These are phyloP conservation scores for Watsonalla cultraria DNA, from an alignment of 2,888 invertebrate genomes.

Conservation along the genomic window DNA sequence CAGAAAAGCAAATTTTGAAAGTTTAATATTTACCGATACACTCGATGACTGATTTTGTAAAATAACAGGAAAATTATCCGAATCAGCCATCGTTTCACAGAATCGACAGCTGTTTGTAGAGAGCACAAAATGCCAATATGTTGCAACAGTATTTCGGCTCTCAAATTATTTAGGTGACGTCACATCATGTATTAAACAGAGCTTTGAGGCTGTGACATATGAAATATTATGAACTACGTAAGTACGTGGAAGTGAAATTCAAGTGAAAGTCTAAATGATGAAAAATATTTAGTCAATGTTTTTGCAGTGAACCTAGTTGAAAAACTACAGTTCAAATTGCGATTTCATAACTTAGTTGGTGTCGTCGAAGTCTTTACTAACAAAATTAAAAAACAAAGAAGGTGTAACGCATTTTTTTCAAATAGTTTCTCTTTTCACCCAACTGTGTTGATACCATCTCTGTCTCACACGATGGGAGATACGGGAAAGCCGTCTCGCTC, in stretches of 20 bases:
- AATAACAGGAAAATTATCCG: not conserved
- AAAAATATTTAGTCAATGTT: too few species aligned
- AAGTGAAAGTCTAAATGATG: too few species aligned
- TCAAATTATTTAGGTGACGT: not conserved
- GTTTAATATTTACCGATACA: too few species aligned
- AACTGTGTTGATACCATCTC: slow-evolving; percentile 32
- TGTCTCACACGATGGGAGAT: slow-evolving; percentile 16
- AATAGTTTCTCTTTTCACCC: slow-evolving; percentile 27
- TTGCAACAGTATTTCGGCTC: too few species aligned
- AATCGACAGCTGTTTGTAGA: not conserved
- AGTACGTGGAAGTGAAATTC: too few species aligned
- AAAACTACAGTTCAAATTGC: too few species aligned
- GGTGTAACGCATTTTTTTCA: slow-evolving; percentile 24
- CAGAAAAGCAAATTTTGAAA: too few species aligned
- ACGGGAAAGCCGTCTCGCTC: slow-evolving; percentile 25
- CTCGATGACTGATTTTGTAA: not conserved
- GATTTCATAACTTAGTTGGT: too few species aligned
- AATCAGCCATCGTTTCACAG: not conserved
- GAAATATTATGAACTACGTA: too few species aligned
- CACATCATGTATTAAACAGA: not conserved
- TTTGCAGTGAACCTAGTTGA: too few species aligned
- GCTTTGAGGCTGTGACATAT: too few species aligned
- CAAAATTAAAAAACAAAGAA: slow-evolving; percentile 18
- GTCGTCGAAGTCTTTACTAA: slow-evolving; percentile 2
- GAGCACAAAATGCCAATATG: too few species aligned